Evolutionary conservation across 1,140 invertebrate genomes (phyloP), one percentile per base, ranked within the genome.

Genomic region (Chionoecetes opilio): DNA sequence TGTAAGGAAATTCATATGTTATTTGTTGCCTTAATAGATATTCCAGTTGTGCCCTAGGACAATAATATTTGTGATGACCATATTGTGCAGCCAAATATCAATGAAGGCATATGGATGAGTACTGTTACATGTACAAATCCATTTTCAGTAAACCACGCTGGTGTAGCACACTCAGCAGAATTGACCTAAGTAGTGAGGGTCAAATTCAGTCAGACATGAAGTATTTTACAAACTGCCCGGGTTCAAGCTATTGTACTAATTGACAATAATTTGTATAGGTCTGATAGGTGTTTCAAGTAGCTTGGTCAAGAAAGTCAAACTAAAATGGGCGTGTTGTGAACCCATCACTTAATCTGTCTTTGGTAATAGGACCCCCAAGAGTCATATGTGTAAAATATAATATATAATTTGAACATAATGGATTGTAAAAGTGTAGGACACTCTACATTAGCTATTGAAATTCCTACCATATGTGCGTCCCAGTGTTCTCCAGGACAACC

Each of bases 201-300:
- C 35, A 17, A 89, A 89, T n/a, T 14, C 37, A 29, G n/a, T 34
- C 87, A 91, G 46, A 46, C 46, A n/a, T n/a, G n/a, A n/a, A 21
- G 17, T 91, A 41, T 11, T 46, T 63, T 91, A 91, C 90, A 91
- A 1, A 91, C 90, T 53, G 5, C 38, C 34, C 46, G 32, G 41
- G 35, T 29, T 91, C n/a, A 53, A 63, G 46, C 37, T 29, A 41
- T 29, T 3, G 26, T 8, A 6, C 37, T 91, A 53, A n/a, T 46
- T 63, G 90, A 91, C 37, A 41, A 11, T 35, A 41, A 41, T 31
- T 91, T 41, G 46, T 37, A 91, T 91, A 91, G 90, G 90, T 46
- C 90, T 63, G 75, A 92, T 82, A 35, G n/a, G n/a, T n/a, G n/a
- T n/a, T 84, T 38, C 35, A 32, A n/a, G 37, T 84, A 75, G 34